Evolutionary conservation across 2,888 invertebrate genomes (phyloP).

Genomic region (Lasioglossum morio): DNA sequence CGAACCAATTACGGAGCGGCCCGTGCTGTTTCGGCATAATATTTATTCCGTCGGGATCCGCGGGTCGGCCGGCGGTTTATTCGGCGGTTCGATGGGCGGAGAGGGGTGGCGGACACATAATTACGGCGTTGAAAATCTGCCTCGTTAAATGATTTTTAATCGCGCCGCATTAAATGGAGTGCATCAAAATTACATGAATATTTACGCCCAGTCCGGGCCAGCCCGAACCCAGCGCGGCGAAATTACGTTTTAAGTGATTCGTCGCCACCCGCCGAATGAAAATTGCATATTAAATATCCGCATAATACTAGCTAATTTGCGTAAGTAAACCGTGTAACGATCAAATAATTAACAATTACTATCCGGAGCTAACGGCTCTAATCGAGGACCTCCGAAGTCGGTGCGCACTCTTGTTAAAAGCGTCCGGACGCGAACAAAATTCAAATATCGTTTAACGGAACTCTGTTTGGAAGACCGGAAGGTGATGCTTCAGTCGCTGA

Average conservation of each 20-base stretch:
- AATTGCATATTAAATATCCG: slow-evolving; percentile 56
- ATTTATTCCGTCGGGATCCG: slow-evolving; percentile 31
- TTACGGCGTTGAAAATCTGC: slow-evolving; percentile 35
- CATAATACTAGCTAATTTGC: slow-evolving; percentile 46
- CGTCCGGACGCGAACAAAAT: neutral
- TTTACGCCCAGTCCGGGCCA: slow-evolving; percentile 28
- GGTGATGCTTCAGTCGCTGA: neutral
- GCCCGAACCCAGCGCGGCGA: neutral
- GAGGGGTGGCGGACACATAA: slow-evolving; percentile 12
- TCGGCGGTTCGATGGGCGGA: neutral
- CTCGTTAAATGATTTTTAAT: slow-evolving; percentile 61
- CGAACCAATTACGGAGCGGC: slow-evolving; percentile 3
- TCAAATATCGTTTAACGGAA: neutral
- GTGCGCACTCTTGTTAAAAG: neutral
- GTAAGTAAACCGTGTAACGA: slow-evolving; percentile 43
- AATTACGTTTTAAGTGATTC: slow-evolving; percentile 55
- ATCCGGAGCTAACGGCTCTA: neutral
- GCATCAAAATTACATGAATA: slow-evolving; percentile 63
- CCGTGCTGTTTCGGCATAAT: slow-evolving; percentile 17
- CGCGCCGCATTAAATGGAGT: slow-evolving; percentile 52
- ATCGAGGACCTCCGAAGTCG: neutral
- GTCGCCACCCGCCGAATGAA: slow-evolving; percentile 23
- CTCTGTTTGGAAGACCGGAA: neutral
- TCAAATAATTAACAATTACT: slow-evolving; percentile 50
- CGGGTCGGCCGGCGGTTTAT: neutral